A percentile compares a stretch with the other conserved stretches of the same genome.
phyloP scores from a whole-genome alignment of 2,113 vertebrate genomes.

The Gadus macrocephalus region DNA sequence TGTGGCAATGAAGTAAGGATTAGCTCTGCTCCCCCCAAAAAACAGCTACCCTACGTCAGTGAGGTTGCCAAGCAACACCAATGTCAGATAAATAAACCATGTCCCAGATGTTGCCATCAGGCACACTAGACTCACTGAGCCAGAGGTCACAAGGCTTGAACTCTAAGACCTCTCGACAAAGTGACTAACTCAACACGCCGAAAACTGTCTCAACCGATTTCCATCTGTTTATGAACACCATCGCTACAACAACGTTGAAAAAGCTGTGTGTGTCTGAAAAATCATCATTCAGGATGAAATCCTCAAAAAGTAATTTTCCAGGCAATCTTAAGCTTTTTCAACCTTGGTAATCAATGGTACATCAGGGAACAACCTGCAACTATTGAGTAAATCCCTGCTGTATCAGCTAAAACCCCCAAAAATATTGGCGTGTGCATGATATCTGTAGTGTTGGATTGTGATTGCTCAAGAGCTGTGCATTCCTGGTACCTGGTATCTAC shows the following conservation, averaged over 20 bases:
- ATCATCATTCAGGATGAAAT: neutral
- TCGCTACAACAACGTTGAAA: neutral
- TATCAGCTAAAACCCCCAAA: slow-evolving; percentile 18
- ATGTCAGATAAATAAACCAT: slow-evolving; percentile 37
- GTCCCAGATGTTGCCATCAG: slow-evolving; percentile 35
- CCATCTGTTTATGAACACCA: neutral
- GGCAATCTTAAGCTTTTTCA: neutral
- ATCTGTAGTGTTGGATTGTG: slow-evolving; percentile 8
- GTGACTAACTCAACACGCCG: neutral
- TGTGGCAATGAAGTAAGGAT: slow-evolving; percentile 18
- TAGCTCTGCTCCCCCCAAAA: slow-evolving; percentile 8
- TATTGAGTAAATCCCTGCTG: slow-evolving; percentile 38
- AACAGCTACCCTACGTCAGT: slow-evolving; percentile 6
- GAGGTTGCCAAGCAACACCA: slow-evolving; percentile 46
- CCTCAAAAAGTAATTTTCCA: no score
- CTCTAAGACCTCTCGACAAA: neutral
- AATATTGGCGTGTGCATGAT: slow-evolving; percentile 16
- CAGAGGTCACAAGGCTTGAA: slow-evolving; percentile 9
- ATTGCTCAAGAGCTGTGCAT: slow-evolving; percentile 23
- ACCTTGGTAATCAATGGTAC: no score
- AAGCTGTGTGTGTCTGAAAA: neutral
- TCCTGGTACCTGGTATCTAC: slow-evolving; percentile 66
- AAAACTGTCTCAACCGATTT: neutral
- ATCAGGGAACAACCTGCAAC: neutral
- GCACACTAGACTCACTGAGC: slow-evolving; percentile 27